Evolutionary conservation across 2,888 invertebrate genomes (phyloP).

Genomic region (Polydrusus cervinus): DNA sequence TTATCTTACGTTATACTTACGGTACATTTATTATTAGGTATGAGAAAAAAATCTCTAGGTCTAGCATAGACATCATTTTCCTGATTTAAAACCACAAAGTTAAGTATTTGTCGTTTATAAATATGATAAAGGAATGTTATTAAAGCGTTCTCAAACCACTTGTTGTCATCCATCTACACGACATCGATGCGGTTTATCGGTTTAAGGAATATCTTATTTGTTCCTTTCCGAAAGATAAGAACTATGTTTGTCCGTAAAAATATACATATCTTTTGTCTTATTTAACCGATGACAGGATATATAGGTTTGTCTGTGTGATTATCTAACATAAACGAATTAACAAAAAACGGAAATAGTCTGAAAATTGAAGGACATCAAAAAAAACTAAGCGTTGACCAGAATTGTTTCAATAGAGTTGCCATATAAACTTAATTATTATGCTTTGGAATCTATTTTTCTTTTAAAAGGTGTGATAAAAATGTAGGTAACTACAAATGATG

Average conservation of each 20-base stretch:
- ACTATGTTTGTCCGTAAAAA: conserved; percentile 24
- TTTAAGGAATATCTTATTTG: conserved; percentile 31
- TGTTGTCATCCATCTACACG: conserved; percentile 12
- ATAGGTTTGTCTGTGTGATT: conserved; percentile 21
- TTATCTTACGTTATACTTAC: no score
- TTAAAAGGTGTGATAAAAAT: no score
- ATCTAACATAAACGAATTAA: conserved; percentile 26
- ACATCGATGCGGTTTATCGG: conserved; percentile 25
- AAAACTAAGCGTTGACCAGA: neutral
- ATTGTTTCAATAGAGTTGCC: no score
- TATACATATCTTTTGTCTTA: conserved; percentile 24
- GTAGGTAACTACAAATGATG: no score
- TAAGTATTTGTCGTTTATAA: neutral
- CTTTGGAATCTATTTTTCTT: neutral
- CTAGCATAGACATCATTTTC: no score
- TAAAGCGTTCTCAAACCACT: conserved; percentile 4
- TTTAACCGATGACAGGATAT: conserved; percentile 30
- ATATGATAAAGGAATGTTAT: neutral
- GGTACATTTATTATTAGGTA: no score
- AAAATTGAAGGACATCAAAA: conserved; percentile 17
- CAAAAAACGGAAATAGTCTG: conserved; percentile 29
- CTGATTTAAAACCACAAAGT: neutral
- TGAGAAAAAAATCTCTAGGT: no score
- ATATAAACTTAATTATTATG: neutral
- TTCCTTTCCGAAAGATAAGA: conserved; percentile 27